phyloP scores from a whole-genome alignment of 2,113 vertebrate genomes.

The Psephotus haematonotus region DNA sequence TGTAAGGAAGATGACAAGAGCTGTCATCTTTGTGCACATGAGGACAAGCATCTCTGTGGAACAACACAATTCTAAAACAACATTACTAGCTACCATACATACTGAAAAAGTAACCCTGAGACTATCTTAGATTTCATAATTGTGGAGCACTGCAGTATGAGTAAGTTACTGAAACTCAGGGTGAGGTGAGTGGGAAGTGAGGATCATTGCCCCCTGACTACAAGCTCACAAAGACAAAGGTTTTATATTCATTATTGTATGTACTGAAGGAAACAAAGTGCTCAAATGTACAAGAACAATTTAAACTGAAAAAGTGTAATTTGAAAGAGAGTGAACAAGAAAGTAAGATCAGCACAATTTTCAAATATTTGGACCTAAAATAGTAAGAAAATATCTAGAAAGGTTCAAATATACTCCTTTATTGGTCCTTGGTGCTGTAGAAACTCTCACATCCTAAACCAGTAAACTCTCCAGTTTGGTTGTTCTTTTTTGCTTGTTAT shows the following conservation, averaged over 20 bases:
- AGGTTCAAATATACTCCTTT: background rate
- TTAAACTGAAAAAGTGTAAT: background rate
- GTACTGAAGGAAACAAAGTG: background rate
- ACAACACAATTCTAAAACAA: background rate
- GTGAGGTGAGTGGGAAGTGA: background rate
- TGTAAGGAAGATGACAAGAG: background rate
- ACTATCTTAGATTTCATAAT: rapidly evolving
- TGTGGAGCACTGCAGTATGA: background rate
- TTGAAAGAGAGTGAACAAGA: background rate
- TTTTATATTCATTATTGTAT: background rate
- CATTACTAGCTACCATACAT: background rate
- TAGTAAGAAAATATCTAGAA: background rate
- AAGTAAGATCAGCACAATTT: background rate
- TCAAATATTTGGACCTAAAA: background rate
- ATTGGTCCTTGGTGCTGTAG: background rate
- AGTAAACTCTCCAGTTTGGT: background rate
- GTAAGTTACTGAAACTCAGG: background rate
- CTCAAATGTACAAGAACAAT: background rate
- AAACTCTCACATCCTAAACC: background rate
- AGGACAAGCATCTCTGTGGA: background rate
- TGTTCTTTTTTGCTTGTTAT: background rate
- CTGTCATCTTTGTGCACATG: background rate
- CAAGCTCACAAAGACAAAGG: background rate
- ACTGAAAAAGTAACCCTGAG: background rate
- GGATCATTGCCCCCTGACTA: background rate